phyloP scores from a whole-genome alignment of 2,888 invertebrate genomes.

The Xestia rhomboidea region DNA sequence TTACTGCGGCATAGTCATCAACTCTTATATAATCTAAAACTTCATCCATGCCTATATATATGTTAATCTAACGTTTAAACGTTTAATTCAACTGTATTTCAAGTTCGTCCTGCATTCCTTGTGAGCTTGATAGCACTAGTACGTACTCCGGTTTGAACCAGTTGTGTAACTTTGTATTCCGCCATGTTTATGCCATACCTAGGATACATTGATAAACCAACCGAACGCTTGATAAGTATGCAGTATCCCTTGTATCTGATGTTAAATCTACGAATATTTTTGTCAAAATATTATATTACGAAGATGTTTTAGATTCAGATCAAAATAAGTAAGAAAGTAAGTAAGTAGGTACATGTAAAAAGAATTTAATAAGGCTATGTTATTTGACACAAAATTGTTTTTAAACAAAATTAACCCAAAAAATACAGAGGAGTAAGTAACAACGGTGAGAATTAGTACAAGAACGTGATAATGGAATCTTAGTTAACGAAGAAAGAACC shows the following conservation, averaged over 20 bases:
- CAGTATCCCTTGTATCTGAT: constrained; percentile 16
- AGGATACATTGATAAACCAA: constrained; percentile 22
- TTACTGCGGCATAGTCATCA: neutral
- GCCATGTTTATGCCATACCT: neutral
- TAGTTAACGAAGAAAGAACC: neutral
- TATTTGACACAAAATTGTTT: constrained; percentile 34
- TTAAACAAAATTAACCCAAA: neutral
- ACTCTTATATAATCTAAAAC: neutral
- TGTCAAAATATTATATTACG: constrained; percentile 23
- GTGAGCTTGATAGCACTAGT: constrained; percentile 26
- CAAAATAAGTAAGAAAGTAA: no score
- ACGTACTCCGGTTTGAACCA: constrained; percentile 48
- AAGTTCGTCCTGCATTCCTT: constrained; percentile 46
- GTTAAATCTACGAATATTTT: constrained; percentile 27
- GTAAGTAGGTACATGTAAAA: neutral
- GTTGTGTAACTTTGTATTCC: constrained; percentile 48
- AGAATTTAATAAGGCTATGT: constrained; percentile 4
- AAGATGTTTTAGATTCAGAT: constrained; percentile 21
- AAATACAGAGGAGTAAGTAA: neutral
- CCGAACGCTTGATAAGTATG: constrained; percentile 10
- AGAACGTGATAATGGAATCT: neutral
- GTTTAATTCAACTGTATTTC: constrained; percentile 39
- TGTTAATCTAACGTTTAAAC: constrained; percentile 1
- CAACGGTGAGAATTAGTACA: neutral
- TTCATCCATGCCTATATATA: neutral